A percentile compares a stretch with the other conserved stretches of the same genome.
phyloP scores from a whole-genome alignment of 2,888 invertebrate genomes.

The Plebejus argus region DNA sequence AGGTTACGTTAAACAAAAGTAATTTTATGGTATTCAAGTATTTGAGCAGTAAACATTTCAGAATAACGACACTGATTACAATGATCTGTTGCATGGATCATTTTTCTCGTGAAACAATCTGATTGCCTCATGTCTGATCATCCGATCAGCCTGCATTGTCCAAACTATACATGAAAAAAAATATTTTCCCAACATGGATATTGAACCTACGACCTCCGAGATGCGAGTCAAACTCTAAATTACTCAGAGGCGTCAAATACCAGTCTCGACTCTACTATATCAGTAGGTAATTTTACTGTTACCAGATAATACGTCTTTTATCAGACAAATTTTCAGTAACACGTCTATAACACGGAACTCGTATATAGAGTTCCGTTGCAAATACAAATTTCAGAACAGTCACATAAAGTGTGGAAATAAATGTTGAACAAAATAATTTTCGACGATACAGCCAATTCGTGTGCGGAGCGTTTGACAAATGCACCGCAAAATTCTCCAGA shows the following conservation, averaged over 20 bases:
- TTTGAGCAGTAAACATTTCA: too few relatives aligned
- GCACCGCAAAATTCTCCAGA: conserved; percentile 37
- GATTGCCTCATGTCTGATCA: not conserved
- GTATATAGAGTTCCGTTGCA: not conserved
- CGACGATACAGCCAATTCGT: conserved; percentile 31
- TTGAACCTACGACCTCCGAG: too few relatives aligned
- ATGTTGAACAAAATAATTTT: conserved; percentile 31
- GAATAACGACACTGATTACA: too few relatives aligned
- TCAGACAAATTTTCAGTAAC: not conserved
- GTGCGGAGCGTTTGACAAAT: conserved; percentile 40
- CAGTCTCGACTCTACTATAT: too few relatives aligned
- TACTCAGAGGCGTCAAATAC: too few relatives aligned
- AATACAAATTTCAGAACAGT: not conserved
- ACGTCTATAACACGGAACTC: not conserved
- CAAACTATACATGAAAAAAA: not conserved
- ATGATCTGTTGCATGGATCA: too few relatives aligned
- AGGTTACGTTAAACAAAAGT: too few relatives aligned
- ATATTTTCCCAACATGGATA: too few relatives aligned
- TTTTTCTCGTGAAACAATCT: not conserved
- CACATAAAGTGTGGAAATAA: conserved; percentile 22
- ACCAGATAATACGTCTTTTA: not conserved
- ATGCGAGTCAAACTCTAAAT: too few relatives aligned
- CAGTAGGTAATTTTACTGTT: too few relatives aligned
- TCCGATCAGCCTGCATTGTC: not conserved
- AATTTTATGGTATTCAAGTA: too few relatives aligned